Percentiles rank a stretch among this genome's conserved stretches.
phyloP scores from a whole-genome alignment of 2,113 vertebrate species.

The Pseudopipra pipra region DNA sequence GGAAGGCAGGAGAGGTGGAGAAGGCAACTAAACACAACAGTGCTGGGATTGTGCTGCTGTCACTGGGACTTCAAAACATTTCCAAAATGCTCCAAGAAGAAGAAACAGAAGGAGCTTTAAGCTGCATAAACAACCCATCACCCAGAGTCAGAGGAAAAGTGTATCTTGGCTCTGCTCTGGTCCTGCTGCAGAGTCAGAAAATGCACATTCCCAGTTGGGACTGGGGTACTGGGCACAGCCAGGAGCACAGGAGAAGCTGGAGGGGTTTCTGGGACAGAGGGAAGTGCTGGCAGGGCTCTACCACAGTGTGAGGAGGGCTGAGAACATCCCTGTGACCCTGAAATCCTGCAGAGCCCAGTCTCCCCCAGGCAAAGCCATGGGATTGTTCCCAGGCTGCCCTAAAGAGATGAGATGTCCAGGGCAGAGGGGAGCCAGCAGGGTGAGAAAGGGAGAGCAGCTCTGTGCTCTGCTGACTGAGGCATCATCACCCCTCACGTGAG shows the following conservation, averaged over 20 bases:
- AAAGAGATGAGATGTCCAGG: neutral
- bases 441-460: neutral
- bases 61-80: neutral
- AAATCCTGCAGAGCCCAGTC: neutral
- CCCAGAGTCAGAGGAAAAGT: neutral
- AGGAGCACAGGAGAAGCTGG: neutral
- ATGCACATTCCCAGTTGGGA: fast-evolving
- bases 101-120: neutral
- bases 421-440: neutral
- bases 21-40: neutral
- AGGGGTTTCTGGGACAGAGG: neutral
- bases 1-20: neutral
- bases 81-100: neutral
- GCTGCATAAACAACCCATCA: neutral
- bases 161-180: fast-evolving
- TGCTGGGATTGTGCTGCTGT: neutral
- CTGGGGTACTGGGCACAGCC: neutral
- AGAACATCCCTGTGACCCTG: neutral
- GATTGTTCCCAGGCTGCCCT: neutral
- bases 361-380: neutral
- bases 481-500: neutral
- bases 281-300: neutral
- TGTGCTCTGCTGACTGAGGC: neutral
- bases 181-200: neutral
- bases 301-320: fast-evolving